Percentiles rank a stretch among this genome's conserved stretches.
Evolutionary conservation across 53 echinoderm and acorn worm species (phyloP).

Genomic region (Antedon mediterranea): DNA sequence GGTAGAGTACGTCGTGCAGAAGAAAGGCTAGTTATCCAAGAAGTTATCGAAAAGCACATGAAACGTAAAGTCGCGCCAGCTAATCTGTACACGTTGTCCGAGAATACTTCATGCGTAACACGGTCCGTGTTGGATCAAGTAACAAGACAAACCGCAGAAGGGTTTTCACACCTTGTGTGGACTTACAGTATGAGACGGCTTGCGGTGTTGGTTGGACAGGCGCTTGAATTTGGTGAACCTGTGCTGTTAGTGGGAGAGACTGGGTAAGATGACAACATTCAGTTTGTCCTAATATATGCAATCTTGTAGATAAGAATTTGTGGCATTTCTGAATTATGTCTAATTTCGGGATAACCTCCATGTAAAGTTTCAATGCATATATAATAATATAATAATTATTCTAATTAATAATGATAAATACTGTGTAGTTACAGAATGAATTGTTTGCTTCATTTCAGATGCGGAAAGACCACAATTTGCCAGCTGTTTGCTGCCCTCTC

Average conservation of each 20-base stretch:
- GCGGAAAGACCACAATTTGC: constrained; percentile 93
- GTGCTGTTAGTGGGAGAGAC: constrained; percentile 86
- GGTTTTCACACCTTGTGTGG: constrained; percentile 82
- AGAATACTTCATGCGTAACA: constrained; percentile 49
- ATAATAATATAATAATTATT: too few relatives aligned
- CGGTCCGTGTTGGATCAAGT: constrained; percentile 53
- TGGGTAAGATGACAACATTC: constrained; percentile 32
- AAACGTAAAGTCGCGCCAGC: constrained; percentile 56
- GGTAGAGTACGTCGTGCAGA: constrained; percentile 69
- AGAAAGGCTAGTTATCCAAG: constrained; percentile 52
- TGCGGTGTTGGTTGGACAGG: constrained; percentile 78
- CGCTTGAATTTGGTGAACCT: constrained; percentile 75
- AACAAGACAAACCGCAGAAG: constrained; percentile 27
- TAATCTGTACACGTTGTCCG: constrained; percentile 46
- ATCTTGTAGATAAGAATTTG: too few relatives aligned
- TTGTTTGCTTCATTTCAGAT: constrained; percentile 11
- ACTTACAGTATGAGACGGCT: constrained; percentile 57
- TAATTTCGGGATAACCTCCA: too few relatives aligned
- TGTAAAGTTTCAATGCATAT: too few relatives aligned
- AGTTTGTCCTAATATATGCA: not conserved
- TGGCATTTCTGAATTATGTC: too few relatives aligned
- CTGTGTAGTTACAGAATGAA: too few relatives aligned
- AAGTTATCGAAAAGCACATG: constrained; percentile 78
- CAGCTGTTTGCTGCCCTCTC: constrained; percentile 74
- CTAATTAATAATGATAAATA: too few relatives aligned